Base-by-base conservation (phyloP, 2,888 invertebrate species). In the Stictocephala bisonia region DNA sequence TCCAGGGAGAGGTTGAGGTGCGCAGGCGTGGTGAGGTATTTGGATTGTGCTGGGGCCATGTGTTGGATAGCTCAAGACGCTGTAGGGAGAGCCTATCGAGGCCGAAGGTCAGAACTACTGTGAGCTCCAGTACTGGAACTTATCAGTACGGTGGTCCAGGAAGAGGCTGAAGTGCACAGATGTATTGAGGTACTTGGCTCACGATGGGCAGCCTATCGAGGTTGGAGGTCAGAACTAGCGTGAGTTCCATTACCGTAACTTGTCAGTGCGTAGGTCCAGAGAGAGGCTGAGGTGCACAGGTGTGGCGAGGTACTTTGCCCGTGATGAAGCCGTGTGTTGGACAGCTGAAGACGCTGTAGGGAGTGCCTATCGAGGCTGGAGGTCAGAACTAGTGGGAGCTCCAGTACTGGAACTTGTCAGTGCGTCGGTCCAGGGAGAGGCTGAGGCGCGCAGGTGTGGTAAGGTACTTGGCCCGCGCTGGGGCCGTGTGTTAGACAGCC, bases 91-190 rank as follows among this genome's bases (percentile, higher is more conserved):
- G 77, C 41, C 78, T 79, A 41, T 84, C 83, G 78, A 85, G 82
- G 77, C 85, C 85, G 81, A 85, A 84, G 80, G 85, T 85, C n/a
- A n/a, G 81, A 85, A 85, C 79, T 85, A 84, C 76, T 83, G 84
- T 53, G 84, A 82, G 76, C 85, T 84, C 71, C 86, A 85, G 78
- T 85, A 85, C 79, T 86, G 85, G n/a, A n/a, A n/a, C n/a, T n/a
- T n/a, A n/a, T n/a, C n/a, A n/a, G n/a, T n/a, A n/a, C n/a, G n/a
- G n/a, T n/a, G n/a, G n/a, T n/a, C n/a, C 72, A 91, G 85, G 82
- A 90, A 90, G 74, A 91, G 84, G 58, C 90, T 86, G 53, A 91
- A 91, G 81, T 88, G 89, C 75, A 89, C 86, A 64, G 90, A n/a
- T n/a, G n/a, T n/a, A n/a, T n/a, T n/a, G n/a, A n/a, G n/a, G n/a